Evolutionary conservation across 1,140 invertebrate genomes (phyloP), one percentile per base, ranked within the genome.

Genomic region (Monomorium pharaonis): DNA sequence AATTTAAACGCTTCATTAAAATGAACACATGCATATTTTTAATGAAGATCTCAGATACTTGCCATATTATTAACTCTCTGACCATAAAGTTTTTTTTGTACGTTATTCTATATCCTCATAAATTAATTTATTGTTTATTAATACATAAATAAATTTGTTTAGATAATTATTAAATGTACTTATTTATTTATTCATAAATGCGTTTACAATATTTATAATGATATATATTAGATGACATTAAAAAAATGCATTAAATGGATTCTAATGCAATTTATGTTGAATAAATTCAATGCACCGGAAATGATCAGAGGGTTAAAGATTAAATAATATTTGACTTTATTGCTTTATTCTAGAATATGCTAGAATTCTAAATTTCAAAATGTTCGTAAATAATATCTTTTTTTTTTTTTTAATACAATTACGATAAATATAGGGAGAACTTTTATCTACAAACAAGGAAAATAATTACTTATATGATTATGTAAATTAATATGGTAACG

Each of bases 281-380:
- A 21, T 44, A 18, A 42, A 47, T 76, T 44, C 4, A 24, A 7
- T 44, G 5, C 10, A 9, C n/a, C 3, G 9, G 47, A 30, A 76
- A 30, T 18, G 5, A 63, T 27, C 24, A 33, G 24, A 77, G 42
- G 37, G 54, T 60, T 76, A 63, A 77, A 58, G 24, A 47, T 80
- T 2, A 69, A 65, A 78, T 18, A 0, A 42, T 27, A 18, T 10
- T 0, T 51, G 18, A 2, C 9, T 3, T 30, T n/a, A n/a, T n/a
- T n/a, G n/a, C n/a, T 44, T 44, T 30, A 16, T 24, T 87, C 58
- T n/a, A n/a, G n/a, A n/a, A n/a, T n/a, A 37, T 88, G 85, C 78
- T 84, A 85, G n/a, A 54, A 33, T 18, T 80, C 51, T 27, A 88
- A 88, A 88, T 88, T 72, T 44, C n/a, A 3, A 44, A 77, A 33